phyloP scores from a whole-genome alignment of 2,888 invertebrate genomes.

The Junonia oenone region DNA sequence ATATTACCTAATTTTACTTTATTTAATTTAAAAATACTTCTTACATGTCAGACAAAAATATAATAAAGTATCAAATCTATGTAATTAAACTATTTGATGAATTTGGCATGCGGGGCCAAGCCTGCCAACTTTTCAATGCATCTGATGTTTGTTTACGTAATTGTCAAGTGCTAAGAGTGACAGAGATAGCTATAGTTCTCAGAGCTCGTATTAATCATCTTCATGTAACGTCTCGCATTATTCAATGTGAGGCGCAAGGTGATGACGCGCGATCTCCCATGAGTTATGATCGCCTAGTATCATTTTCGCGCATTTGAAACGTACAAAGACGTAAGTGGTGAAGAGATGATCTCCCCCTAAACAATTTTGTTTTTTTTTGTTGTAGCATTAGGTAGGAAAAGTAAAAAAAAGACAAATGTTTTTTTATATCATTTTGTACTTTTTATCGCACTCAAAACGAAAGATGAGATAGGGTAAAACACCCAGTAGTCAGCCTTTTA shows the following conservation, averaged over 20 bases:
- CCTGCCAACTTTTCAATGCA: not conserved
- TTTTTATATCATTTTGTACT: too few relatives aligned
- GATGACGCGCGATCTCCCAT: constrained; percentile 5
- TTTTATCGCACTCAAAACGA: too few relatives aligned
- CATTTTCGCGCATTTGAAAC: constrained; percentile 11
- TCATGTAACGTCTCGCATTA: constrained; percentile 10
- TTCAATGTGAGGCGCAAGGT: constrained; percentile 11
- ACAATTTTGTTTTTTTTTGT: too few relatives aligned
- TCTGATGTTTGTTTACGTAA: not conserved
- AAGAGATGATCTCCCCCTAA: not conserved
- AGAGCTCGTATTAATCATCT: not conserved
- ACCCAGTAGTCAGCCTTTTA: too few relatives aligned
- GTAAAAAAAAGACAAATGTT: too few relatives aligned
- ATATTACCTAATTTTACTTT: too few relatives aligned
- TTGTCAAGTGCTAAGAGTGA: not conserved
- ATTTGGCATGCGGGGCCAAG: not conserved
- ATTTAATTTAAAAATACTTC: too few relatives aligned
- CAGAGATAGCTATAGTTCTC: not conserved
- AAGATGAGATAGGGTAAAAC: too few relatives aligned
- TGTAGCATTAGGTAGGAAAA: too few relatives aligned
- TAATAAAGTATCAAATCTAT: not conserved
- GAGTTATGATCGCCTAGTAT: constrained; percentile 19
- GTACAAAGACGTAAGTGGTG: not conserved
- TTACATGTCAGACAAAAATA: too few relatives aligned
- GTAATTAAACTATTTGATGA: not conserved